phyloP scores from a whole-genome alignment of 1,140 invertebrate genomes.

The Pseudomyrmex pallidus region DNA sequence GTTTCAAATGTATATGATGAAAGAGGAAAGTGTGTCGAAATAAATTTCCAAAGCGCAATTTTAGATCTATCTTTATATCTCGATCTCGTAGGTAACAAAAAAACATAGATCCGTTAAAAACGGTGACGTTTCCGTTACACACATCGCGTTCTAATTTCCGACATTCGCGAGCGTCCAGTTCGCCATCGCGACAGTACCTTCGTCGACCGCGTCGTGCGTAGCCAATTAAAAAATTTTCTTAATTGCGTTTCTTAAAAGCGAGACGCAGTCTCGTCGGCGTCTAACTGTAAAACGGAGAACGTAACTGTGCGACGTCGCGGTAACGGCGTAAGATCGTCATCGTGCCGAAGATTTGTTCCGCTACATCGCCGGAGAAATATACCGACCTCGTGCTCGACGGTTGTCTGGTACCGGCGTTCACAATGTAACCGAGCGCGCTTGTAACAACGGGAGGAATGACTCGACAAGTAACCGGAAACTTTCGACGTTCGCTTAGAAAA shows the following conservation, averaged over 20 bases:
- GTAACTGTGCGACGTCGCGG: slow-evolving; percentile 69
- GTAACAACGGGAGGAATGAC: slow-evolving; percentile 22
- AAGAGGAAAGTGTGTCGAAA: neutral
- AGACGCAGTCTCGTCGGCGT: slow-evolving; percentile 31
- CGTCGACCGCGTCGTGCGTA: neutral
- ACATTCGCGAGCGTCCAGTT: slow-evolving; percentile 11
- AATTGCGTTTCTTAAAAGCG: slow-evolving; percentile 38
- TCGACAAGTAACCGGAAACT: slow-evolving; percentile 45
- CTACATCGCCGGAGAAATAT: slow-evolving; percentile 64
- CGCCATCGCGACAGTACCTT: too few species aligned
- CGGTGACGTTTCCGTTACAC: neutral
- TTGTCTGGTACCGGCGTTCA: neutral
- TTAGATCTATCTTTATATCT: neutral
- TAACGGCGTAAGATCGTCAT: slow-evolving; percentile 68
- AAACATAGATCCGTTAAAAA: neutral
- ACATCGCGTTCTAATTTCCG: slow-evolving; percentile 33
- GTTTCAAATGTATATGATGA: too few species aligned
- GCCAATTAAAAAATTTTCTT: slow-evolving; percentile 38
- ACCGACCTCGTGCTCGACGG: slow-evolving; percentile 31
- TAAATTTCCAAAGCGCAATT: neutral
- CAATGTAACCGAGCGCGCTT: slow-evolving; percentile 23
- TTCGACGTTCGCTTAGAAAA: slow-evolving; percentile 15
- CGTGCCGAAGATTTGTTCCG: slow-evolving; percentile 79
- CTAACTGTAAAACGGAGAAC: slow-evolving; percentile 79
- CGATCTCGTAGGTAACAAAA: neutral